Evolutionary conservation across 1,140 invertebrate species (phyloP).

Genomic region (Panulirus ornatus): DNA sequence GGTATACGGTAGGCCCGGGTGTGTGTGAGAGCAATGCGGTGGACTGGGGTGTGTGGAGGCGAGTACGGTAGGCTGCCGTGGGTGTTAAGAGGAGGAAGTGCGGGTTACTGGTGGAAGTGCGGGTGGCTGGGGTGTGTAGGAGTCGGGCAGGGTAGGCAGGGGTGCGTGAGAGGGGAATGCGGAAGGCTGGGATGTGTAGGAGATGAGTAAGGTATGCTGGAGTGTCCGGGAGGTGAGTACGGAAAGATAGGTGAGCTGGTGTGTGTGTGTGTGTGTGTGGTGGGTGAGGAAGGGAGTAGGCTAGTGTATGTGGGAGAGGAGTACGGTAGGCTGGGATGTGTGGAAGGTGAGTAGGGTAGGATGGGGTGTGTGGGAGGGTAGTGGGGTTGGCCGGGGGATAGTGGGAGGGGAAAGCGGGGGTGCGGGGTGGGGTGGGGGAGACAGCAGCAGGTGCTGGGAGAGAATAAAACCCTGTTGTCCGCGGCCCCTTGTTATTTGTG

Average conservation of each 20-base stretch:
- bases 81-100: too few relatives aligned
- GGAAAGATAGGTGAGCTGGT: neutral
- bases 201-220: neutral
- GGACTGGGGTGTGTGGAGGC: too few relatives aligned
- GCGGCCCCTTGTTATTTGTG: constrained; percentile 37
- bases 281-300: neutral
- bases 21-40: too few relatives aligned
- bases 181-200: neutral
- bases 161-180: constrained; percentile 11
- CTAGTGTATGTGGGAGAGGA: neutral
- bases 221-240: too few relatives aligned
- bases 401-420: neutral
- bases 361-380: neutral
- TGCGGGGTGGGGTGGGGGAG: neutral
- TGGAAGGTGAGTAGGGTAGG: neutral
- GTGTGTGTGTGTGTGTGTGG: constrained; percentile 13
- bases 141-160: neutral
- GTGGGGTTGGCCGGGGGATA: neutral
- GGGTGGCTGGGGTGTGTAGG: too few relatives aligned
- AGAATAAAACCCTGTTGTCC: constrained; percentile 46
- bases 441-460: constrained; percentile 15
- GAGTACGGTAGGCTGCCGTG: too few relatives aligned
- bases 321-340: neutral
- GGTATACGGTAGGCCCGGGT: too few relatives aligned
- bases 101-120: too few relatives aligned